Percentiles rank a stretch among this genome's conserved stretches.
Conservation (phyloP, 2,113 vertebrate genomes). For the Crypturellus undulatus region DNA sequence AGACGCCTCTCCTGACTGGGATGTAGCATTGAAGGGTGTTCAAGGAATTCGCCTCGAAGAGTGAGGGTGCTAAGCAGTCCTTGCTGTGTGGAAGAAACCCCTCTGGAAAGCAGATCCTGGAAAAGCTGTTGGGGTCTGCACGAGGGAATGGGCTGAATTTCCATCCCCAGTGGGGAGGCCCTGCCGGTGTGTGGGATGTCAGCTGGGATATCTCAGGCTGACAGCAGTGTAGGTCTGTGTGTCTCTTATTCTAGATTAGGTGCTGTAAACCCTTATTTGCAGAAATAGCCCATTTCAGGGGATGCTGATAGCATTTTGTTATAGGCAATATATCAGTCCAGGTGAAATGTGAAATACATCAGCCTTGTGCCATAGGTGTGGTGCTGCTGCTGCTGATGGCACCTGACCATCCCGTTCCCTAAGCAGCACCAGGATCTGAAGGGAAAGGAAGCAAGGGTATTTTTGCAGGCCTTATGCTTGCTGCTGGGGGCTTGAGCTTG, state of each 20-base stretch:
- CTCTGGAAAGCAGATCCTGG: not conserved
- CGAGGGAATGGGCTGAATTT: conserved; percentile 24
- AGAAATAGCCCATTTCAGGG: not conserved
- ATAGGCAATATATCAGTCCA: fast-evolving
- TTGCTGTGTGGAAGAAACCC: not conserved
- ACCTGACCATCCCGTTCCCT: not conserved
- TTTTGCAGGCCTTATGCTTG: not conserved
- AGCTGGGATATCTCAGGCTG: too few relatives aligned
- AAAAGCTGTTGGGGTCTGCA: not conserved
- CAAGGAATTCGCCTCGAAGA: not conserved
- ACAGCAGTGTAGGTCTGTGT: not conserved
- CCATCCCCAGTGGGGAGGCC: not conserved
- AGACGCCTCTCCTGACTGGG: not conserved
- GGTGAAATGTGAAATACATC: not conserved
- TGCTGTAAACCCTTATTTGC: not conserved
- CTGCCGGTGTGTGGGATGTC: not conserved
- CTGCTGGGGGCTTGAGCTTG: not conserved
- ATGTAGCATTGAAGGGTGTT: too few relatives aligned
- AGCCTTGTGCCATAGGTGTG: fast-evolving
- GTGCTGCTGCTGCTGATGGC: not conserved
- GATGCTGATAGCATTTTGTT: not conserved
- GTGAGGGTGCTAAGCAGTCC: not conserved
- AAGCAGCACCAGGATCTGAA: not conserved
- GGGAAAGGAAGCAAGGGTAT: not conserved
- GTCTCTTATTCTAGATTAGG: not conserved